phyloP scores from a whole-genome alignment of 2,888 invertebrate species.

The Phengaris alcon region DNA sequence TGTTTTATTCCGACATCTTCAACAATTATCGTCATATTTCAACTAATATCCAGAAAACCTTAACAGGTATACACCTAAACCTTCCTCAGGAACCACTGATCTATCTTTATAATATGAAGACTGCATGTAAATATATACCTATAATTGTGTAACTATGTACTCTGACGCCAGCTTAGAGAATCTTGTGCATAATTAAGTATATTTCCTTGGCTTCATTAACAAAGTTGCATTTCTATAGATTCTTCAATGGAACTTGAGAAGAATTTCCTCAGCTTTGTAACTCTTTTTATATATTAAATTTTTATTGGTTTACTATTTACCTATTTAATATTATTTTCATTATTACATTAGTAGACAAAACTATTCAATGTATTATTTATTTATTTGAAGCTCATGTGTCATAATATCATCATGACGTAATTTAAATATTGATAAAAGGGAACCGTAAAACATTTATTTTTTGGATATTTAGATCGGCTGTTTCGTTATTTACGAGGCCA shows the following conservation, averaged over 20 bases:
- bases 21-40: too few species aligned
- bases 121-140: too few species aligned
- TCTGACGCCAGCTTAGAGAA: not conserved
- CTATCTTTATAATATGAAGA: too few species aligned
- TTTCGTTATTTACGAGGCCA: slow-evolving; percentile 61
- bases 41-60: too few species aligned
- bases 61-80: too few species aligned
- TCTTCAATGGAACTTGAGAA: slow-evolving; percentile 38
- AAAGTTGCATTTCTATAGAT: not conserved
- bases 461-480: not conserved
- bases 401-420: not conserved
- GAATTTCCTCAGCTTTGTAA: not conserved
- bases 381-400: too few species aligned
- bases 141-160: not conserved
- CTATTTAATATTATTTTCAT: too few species aligned
- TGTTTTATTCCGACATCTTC: too few species aligned
- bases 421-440: slow-evolving; percentile 27
- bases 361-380: too few species aligned
- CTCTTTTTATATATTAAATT: not conserved
- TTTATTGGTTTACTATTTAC: too few species aligned
- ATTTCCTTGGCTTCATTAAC: slow-evolving; percentile 14
- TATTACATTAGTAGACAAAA: too few species aligned
- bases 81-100: too few species aligned
- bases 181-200: slow-evolving; percentile 15
- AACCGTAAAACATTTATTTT: slow-evolving; percentile 39